phyloP scores from a whole-genome alignment of 1,140 invertebrate species.

The Ooceraea biroi region DNA sequence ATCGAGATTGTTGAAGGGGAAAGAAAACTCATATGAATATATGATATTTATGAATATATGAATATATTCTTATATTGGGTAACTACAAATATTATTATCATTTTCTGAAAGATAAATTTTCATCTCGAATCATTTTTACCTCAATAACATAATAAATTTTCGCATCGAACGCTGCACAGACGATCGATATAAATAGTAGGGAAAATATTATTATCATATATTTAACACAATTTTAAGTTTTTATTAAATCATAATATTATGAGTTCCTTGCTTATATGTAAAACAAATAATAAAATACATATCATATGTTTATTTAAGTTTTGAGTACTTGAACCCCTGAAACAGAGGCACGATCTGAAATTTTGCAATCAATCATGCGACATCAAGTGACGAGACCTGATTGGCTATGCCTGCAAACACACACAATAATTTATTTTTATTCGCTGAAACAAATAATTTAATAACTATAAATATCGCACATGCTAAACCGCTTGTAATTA shows the following conservation, averaged over 20 bases:
- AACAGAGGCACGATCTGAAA: not conserved
- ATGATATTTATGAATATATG: not conserved
- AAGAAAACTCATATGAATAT: not conserved
- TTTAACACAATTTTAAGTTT: not conserved
- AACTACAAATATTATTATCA: not conserved
- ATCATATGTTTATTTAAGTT: not conserved
- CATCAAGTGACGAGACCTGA: conserved; percentile 84
- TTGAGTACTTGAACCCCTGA: not conserved
- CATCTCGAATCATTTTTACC: not conserved
- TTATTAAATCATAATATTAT: not conserved
- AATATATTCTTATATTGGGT: not conserved
- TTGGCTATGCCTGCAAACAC: conserved; percentile 83
- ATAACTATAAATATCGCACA: not conserved
- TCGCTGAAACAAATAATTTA: not conserved
- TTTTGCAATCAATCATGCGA: conserved; percentile 65
- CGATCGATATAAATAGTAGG: not conserved
- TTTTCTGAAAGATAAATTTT: conserved; percentile 10
- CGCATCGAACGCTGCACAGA: not conserved
- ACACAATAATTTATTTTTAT: conserved; percentile 11
- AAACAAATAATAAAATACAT: not conserved
- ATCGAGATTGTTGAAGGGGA: not conserved
- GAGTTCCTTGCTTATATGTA: not conserved
- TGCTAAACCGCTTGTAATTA: not conserved
- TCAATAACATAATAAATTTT: not conserved
- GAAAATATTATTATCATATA: not conserved